These are phyloP conservation scores for Drosophila buzzatii DNA, from an alignment of 2,888 invertebrate species.

Conservation along the genomic window DNA sequence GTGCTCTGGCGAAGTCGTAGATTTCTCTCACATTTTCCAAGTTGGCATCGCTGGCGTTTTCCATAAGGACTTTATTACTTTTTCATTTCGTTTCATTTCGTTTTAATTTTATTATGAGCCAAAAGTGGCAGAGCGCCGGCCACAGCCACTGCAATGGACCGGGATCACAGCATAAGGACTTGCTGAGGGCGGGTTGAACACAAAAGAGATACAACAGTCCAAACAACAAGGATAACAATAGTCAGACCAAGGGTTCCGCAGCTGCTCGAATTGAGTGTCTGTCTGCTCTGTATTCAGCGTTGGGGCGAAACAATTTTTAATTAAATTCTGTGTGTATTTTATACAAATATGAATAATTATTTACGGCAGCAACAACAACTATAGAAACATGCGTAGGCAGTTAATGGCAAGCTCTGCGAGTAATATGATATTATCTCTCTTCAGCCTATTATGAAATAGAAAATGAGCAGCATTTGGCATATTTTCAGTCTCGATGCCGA, in stretches of 20 bases:
- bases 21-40: constrained; percentile 17
- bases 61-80: constrained; percentile 82
- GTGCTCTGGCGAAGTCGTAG: constrained; percentile 22
- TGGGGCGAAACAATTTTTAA: constrained; percentile 74
- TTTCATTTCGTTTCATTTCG: constrained; percentile 82
- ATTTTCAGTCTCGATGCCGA: constrained; percentile 57
- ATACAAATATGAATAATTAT: constrained; percentile 83
- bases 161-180: constrained; percentile 16
- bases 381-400: constrained; percentile 58
- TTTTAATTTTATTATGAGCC: constrained; percentile 81
- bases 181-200: constrained; percentile 43
- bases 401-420: constrained; percentile 62
- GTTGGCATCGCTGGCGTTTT: constrained; percentile 57
- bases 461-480: constrained; percentile 79
- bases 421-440: constrained; percentile 69
- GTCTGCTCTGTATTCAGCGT: constrained; percentile 16
- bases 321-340: constrained; percentile 81
- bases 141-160: constrained; percentile 20
- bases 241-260: constrained; percentile 15
- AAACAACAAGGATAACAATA: constrained; percentile 29
- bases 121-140: constrained; percentile 63
- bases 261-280: constrained; percentile 15
- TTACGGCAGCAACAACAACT: constrained; percentile 63
- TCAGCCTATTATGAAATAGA: constrained; percentile 57
- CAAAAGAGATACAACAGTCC: constrained; percentile 54